phyloP scores from a whole-genome alignment of 2,113 vertebrate genomes.

The Neogobius melanostomus region DNA sequence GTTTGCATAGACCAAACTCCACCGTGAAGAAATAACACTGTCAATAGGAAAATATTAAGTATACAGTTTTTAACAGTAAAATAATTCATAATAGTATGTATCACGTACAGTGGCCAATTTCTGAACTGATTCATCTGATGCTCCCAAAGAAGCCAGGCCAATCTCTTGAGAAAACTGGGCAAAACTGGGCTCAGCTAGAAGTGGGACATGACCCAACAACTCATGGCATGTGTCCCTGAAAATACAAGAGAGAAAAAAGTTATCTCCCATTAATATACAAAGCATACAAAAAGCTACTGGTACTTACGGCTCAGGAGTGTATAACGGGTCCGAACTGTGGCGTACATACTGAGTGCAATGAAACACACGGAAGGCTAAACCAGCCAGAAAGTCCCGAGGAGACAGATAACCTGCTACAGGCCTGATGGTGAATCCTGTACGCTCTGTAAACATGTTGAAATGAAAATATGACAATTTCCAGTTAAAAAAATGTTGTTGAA shows the following conservation, averaged over 20 bases:
- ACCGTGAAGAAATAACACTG: conserved; percentile 99
- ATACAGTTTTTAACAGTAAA: neutral
- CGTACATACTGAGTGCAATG: conserved; percentile 98
- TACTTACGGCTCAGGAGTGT: conserved; percentile 99
- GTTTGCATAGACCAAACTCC: conserved; percentile 97
- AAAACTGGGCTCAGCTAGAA: conserved; percentile 96
- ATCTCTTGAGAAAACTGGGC: conserved; percentile 99
- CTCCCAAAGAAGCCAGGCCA: conserved; percentile 93
- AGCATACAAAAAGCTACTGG: neutral
- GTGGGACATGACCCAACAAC: conserved; percentile 93
- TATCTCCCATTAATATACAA: neutral
- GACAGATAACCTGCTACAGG: conserved; percentile 96
- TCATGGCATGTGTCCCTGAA: conserved; percentile 95
- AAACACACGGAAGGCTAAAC: conserved; percentile 96
- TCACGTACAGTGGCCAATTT: conserved; percentile 92
- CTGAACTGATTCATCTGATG: conserved; percentile 93
- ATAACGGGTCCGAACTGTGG: conserved; percentile 95
- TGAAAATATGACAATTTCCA: neutral
- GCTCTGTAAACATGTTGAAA: conserved; percentile 78
- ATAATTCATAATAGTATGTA: neutral
- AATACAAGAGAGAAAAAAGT: conserved; percentile 8
- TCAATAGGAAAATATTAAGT: neutral
- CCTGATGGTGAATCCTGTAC: conserved; percentile 92
- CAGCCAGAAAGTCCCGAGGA: conserved; percentile 94
- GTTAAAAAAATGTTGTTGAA: too few relatives aligned